Evolutionary conservation across 2,797 vertebrate genomes (phyloP).

Genomic region (Hypotaenidia okinawae): DNA sequence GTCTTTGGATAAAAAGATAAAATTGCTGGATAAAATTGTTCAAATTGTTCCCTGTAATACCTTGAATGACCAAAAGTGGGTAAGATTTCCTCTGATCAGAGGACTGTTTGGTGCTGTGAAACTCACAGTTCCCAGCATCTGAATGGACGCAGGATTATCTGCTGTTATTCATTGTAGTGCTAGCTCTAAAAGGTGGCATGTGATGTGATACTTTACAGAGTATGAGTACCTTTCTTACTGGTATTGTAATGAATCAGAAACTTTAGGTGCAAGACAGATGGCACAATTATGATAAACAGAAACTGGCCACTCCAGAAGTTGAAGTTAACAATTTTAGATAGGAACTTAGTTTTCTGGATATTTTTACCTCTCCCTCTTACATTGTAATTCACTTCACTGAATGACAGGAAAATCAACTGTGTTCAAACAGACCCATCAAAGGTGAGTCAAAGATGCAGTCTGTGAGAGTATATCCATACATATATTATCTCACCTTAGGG

Average conservation of each 20-base stretch:
- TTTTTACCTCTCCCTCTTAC: not conserved
- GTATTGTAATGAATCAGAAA: not conserved
- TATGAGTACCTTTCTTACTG: not conserved
- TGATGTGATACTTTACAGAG: not conserved
- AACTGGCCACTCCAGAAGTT: not conserved
- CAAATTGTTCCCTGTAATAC: not conserved
- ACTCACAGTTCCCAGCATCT: not conserved
- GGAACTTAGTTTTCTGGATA: not conserved
- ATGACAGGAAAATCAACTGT: not conserved
- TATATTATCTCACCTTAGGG: not conserved
- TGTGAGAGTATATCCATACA: not conserved
- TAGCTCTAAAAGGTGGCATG: not conserved
- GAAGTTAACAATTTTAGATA: not conserved
- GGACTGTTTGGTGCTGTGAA: not conserved
- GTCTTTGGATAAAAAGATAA: no score
- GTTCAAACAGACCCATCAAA: not conserved
- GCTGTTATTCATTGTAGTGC: not conserved
- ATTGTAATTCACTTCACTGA: not conserved
- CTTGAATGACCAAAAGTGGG: not conserved
- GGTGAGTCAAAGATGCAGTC: not conserved
- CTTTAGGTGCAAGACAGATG: not conserved
- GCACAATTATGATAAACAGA: not conserved
- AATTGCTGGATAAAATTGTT: not conserved
- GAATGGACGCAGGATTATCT: not conserved
- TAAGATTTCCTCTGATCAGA: not conserved